Percentiles rank a stretch among this genome's conserved stretches.
These are phyloP conservation scores for Crotalus horridus DNA, from an alignment of 2,113 vertebrate genomes.

Conservation along the genomic window DNA sequence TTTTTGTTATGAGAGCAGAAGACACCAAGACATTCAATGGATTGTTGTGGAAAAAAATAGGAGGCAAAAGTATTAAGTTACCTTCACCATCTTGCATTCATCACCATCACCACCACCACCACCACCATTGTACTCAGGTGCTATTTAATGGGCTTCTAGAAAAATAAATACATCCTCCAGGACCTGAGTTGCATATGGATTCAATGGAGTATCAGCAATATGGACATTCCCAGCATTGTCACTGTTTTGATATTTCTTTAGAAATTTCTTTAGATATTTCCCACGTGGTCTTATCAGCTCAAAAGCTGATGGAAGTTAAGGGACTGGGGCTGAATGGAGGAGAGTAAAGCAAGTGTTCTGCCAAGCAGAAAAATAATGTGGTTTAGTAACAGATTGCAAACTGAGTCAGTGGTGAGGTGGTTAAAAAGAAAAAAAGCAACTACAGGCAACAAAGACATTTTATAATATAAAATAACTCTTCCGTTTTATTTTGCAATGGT, in stretches of 20 bases:
- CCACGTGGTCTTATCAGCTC: not conserved
- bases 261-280: not conserved
- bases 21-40: not conserved
- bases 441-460: not conserved
- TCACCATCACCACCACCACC: not conserved
- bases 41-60: not conserved
- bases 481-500: not conserved
- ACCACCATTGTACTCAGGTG: not conserved
- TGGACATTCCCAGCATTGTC: not conserved
- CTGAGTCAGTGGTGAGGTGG: not conserved
- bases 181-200: not conserved
- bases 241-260: not conserved
- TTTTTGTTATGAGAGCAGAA: not conserved
- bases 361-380: not conserved
- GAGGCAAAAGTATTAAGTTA: not conserved
- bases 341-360: not conserved
- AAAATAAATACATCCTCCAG: not conserved
- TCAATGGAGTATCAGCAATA: not conserved
- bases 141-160: not conserved
- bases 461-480: not conserved
- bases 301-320: not conserved
- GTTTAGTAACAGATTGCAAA: not conserved
- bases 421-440: not conserved
- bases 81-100: not conserved
- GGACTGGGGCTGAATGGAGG: not conserved